phyloP scores from a whole-genome alignment of 2,888 invertebrate genomes.

The Alloscopus bannaensis region DNA sequence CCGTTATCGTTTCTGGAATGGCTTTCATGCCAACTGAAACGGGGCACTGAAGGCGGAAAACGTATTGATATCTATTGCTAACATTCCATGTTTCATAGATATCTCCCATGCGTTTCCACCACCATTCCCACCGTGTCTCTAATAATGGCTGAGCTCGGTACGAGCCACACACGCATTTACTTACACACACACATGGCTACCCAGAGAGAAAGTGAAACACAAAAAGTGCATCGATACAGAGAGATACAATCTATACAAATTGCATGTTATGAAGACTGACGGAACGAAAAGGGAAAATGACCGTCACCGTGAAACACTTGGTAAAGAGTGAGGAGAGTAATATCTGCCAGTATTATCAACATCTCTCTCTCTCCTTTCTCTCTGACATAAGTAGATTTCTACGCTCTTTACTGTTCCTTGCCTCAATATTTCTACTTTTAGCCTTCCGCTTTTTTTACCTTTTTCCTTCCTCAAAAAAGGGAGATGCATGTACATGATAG shows the following conservation, averaged over 20 bases:
- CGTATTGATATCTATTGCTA: background rate
- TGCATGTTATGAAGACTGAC: conserved; percentile 14
- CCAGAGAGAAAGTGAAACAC: background rate
- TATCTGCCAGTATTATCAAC: conserved; percentile 31
- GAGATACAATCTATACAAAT: conserved; percentile 11
- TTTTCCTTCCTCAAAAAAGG: too few relatives aligned
- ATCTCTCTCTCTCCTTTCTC: conserved; percentile 5
- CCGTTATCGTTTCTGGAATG: conserved; percentile 40
- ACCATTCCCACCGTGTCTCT: too few relatives aligned
- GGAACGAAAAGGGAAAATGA: background rate
- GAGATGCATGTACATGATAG: too few relatives aligned
- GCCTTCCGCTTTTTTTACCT: too few relatives aligned
- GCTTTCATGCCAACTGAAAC: conserved; percentile 2
- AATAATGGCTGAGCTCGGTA: too few relatives aligned
- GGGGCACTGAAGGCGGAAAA: background rate
- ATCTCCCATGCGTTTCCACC: too few relatives aligned
- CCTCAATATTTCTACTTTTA: too few relatives aligned
- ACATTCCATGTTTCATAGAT: too few relatives aligned
- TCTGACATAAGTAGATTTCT: conserved; percentile 34
- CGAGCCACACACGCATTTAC: too few relatives aligned
- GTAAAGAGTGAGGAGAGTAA: conserved; percentile 1
- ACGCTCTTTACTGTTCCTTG: conserved; percentile 21
- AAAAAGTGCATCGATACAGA: conserved; percentile 8
- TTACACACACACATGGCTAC: background rate
- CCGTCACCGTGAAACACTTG: too few relatives aligned